phyloP scores from a whole-genome alignment of 2,797 vertebrate species.

The Phoxinus dragarum region DNA sequence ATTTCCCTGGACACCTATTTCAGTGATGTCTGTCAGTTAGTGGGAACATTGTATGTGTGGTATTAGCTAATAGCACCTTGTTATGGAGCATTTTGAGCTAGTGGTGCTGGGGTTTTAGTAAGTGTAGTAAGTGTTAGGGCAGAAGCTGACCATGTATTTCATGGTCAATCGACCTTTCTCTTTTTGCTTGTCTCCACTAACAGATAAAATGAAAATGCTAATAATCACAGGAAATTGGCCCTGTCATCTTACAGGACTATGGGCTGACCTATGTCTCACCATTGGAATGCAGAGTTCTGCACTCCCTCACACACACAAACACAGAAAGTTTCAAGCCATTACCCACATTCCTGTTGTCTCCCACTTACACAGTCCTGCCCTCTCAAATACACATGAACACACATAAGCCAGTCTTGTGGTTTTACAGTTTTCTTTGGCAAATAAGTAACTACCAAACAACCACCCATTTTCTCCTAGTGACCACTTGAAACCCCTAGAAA shows the following conservation, averaged over 20 bases:
- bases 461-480: neutral
- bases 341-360: conserved; percentile 37
- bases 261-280: conserved; percentile 55
- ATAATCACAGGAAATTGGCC: conserved; percentile 54
- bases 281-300: conserved; percentile 55
- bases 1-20: neutral
- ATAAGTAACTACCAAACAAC: neutral
- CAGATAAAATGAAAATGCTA: conserved; percentile 53
- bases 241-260: conserved; percentile 34
- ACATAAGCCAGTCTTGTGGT: neutral
- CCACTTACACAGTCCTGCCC: neutral
- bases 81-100: neutral
- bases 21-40: neutral
- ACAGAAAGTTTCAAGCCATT: conserved; percentile 6
- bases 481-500: neutral
- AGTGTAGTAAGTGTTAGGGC: neutral
- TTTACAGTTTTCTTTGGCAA: neutral
- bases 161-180: neutral
- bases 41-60: neutral
- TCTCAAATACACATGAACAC: conserved; percentile 20
- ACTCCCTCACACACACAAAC: conserved; percentile 42
- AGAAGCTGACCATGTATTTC: conserved; percentile 23
- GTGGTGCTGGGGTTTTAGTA: neutral
- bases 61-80: neutral
- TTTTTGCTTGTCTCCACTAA: conserved; percentile 29